phyloP scores from a whole-genome alignment of 2,888 invertebrate genomes.

The Epinotia nisella region DNA sequence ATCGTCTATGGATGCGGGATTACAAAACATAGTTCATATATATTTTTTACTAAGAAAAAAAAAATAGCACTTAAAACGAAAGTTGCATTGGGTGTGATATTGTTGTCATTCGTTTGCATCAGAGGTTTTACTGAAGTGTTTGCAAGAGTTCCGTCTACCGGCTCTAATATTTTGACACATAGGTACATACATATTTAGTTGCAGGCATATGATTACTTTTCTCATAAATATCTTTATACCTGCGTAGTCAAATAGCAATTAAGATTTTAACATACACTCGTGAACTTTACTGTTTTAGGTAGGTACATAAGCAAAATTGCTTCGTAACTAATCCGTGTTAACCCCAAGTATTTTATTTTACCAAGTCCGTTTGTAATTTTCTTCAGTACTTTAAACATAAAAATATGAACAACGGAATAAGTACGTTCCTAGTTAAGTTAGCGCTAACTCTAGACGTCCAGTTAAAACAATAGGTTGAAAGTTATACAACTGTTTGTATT shows the following conservation, averaged over 20 bases:
- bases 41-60: no score
- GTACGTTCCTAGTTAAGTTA: constrained; percentile 16
- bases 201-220: no score
- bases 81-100: no score
- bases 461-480: constrained; percentile 9
- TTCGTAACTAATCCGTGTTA: not conserved
- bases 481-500: not conserved
- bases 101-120: no score
- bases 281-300: not conserved
- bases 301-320: not conserved
- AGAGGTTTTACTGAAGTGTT: no score
- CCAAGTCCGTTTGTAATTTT: not conserved
- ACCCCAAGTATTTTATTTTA: constrained; percentile 1
- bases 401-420: not conserved
- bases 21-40: not conserved
- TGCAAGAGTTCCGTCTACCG: no score
- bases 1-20: not conserved
- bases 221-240: not conserved
- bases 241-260: not conserved
- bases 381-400: not conserved
- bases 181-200: no score
- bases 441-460: not conserved
- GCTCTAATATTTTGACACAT: no score
- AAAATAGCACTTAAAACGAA: no score
- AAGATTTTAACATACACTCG: not conserved